A percentile compares a stretch with the other conserved stretches of the same genome.
Evolutionary conservation across 2,113 vertebrate species (phyloP).

Genomic region (Mesocricetus auratus): DNA sequence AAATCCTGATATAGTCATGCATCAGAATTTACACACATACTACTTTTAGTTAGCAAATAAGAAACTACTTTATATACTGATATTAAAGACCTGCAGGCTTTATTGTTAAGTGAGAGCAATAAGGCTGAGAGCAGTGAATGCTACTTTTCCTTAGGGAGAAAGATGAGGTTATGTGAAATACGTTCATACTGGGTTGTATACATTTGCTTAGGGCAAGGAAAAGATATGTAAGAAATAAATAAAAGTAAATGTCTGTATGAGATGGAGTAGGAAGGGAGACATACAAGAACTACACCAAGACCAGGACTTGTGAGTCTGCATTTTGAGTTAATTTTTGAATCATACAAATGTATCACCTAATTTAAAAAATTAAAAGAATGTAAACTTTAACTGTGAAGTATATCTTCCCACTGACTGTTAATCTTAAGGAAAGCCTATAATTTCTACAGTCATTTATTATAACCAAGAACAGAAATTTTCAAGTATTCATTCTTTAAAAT

Average conservation of each 20-base stretch:
- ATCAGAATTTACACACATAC: background rate
- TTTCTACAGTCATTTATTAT: conserved; percentile 34
- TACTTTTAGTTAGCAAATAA: background rate
- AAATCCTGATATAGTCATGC: conserved; percentile 4
- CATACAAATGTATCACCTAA: background rate
- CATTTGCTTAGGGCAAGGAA: background rate
- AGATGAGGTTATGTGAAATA: background rate
- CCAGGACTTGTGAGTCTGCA: background rate
- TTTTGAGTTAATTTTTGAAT: conserved; percentile 56
- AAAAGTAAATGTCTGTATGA: background rate
- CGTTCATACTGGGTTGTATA: background rate
- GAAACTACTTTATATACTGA: conserved; percentile 32
- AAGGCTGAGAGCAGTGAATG: background rate
- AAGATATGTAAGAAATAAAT: background rate
- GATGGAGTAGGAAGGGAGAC: background rate
- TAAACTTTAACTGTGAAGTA: conserved; percentile 31
- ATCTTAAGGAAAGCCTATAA: conserved; percentile 10
- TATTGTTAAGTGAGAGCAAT: conserved; percentile 39
- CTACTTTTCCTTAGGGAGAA: conserved; percentile 30
- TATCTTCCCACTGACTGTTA: background rate
- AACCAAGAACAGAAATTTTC: background rate
- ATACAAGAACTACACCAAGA: background rate
- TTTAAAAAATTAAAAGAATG: conserved; percentile 7
- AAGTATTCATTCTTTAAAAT: conserved; percentile 46
- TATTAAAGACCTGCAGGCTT: background rate